Conservation (phyloP, 1,140 invertebrate genomes). For the Drosophila ercepeae region DNA sequence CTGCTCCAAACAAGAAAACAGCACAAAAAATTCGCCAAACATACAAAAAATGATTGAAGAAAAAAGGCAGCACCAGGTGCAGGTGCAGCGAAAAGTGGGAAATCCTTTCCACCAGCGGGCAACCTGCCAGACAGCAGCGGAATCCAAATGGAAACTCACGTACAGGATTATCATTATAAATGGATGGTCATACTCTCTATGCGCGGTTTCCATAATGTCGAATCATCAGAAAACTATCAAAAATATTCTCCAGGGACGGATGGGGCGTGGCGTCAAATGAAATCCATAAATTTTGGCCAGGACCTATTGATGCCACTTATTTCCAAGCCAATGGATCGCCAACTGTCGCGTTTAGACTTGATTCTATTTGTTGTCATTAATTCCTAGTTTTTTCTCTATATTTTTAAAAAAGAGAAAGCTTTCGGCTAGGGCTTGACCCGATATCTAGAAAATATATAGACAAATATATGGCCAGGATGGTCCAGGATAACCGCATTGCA, state of each 20-base stretch:
- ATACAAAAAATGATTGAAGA: no score
- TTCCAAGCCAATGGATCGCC: neutral
- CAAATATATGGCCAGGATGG: neutral
- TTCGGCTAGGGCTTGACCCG: no score
- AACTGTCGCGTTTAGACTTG: neutral
- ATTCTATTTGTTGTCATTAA: neutral
- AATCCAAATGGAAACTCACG: slow-evolving; percentile 22
- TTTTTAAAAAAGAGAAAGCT: neutral
- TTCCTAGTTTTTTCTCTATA: no score
- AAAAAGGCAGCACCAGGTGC: neutral
- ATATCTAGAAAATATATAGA: no score
- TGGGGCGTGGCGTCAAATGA: neutral
- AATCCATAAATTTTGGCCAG: slow-evolving; percentile 10
- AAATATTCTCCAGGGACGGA: no score
- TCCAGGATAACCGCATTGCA: slow-evolving; percentile 8
- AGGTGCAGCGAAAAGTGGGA: no score
- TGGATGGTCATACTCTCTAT: slow-evolving; percentile 22
- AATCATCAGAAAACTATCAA: slow-evolving; percentile 30
- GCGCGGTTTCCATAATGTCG: slow-evolving; percentile 16
- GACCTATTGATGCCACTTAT: neutral
- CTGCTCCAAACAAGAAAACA: neutral
- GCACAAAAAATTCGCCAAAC: neutral
- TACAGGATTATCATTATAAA: slow-evolving; percentile 25
- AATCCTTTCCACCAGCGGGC: no score
- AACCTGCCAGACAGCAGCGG: neutral